Evolutionary conservation across 2,113 vertebrate genomes (phyloP).

Genomic region (Maccullochella peelii): DNA sequence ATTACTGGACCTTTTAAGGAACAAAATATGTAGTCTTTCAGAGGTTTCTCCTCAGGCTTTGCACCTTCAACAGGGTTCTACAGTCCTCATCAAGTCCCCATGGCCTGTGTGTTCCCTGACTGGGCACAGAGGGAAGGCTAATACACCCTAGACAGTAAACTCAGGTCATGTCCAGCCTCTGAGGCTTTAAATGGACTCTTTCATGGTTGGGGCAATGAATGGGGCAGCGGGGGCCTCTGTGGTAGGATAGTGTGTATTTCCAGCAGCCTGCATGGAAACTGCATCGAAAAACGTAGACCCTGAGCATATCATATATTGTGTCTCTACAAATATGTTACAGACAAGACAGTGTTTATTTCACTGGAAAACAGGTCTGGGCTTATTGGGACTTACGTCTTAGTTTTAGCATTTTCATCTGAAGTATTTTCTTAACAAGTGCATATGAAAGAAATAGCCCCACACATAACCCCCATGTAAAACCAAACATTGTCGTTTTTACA

Average conservation of each 20-base stretch:
- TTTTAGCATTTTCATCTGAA: neutral
- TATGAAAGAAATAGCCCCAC: neutral
- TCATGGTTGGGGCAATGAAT: slow-evolving; percentile 65
- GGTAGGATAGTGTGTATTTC: slow-evolving; percentile 67
- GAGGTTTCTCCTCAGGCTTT: neutral
- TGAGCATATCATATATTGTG: slow-evolving; percentile 56
- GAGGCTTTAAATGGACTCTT: slow-evolving; percentile 73
- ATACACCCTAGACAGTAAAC: slow-evolving; percentile 72
- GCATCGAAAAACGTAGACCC: slow-evolving; percentile 21
- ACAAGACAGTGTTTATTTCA: slow-evolving; percentile 15
- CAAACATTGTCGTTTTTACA: neutral
- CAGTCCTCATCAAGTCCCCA: slow-evolving; percentile 38
- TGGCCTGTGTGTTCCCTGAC: slow-evolving; percentile 23
- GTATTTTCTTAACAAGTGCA: slow-evolving; percentile 2
- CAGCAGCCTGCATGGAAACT: slow-evolving; percentile 60
- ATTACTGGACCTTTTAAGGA: neutral
- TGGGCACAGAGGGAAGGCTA: slow-evolving; percentile 52
- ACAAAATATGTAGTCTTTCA: neutral
- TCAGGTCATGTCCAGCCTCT: slow-evolving; percentile 68
- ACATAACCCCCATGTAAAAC: neutral
- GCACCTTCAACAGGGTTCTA: slow-evolving; percentile 40
- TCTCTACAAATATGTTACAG: slow-evolving; percentile 38
- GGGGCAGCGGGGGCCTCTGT: slow-evolving; percentile 50
- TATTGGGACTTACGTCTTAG: neutral
- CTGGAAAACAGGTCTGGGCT: neutral